Evolutionary conservation across 2,797 vertebrate species (phyloP), one percentile per base, ranked within the genome.

Genomic region (Pristis pectinata): DNA sequence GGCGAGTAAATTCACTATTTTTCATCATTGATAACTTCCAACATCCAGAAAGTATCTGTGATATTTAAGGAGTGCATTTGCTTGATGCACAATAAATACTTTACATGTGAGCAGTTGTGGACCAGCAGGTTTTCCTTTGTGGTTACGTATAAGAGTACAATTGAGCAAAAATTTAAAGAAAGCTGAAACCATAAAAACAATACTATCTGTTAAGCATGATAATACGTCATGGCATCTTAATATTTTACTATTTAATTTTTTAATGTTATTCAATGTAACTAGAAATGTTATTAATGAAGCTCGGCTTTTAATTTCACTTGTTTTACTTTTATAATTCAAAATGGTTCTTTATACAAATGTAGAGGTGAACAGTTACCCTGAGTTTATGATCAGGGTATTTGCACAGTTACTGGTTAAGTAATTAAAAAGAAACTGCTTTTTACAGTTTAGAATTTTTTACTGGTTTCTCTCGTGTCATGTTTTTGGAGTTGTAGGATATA

Each of bases 401-500:
- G 92, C 92, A 94, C 92, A 94, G 92, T 94, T 94, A 76, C 92
- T 94, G 92, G 92, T 94, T 94, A 94, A 76, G 92, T 94, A 76
- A 94, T 94, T 94, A 76, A 94, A 93, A 93, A 93, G 44, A 94
- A 94, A 94, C 92, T 94, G 92, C 92, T 70, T 94, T 94, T 94
- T 94, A 94, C 92, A 94, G 92, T 94, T 49, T 94, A 76, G 92
- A 94, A 91, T 94, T 94, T 94, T 94, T 94, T 94, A 94, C 92
- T 44, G 70, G 92, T 94, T 94, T 94, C 87, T 94, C 92, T 94
- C n/a, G 92, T 94, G 92, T 94, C 92, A 94, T 94, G 61, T 94
- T 94, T 94, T 94, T 94, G 70, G 92, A 94, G 92, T 94, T 94
- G 92, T 94, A 94, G 92, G 92, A 94, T 94, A 94, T 94, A 94